Evolutionary conservation across 2,797 vertebrate species (phyloP), one percentile per base, ranked within the genome.

Genomic region (Manis pentadactyla): DNA sequence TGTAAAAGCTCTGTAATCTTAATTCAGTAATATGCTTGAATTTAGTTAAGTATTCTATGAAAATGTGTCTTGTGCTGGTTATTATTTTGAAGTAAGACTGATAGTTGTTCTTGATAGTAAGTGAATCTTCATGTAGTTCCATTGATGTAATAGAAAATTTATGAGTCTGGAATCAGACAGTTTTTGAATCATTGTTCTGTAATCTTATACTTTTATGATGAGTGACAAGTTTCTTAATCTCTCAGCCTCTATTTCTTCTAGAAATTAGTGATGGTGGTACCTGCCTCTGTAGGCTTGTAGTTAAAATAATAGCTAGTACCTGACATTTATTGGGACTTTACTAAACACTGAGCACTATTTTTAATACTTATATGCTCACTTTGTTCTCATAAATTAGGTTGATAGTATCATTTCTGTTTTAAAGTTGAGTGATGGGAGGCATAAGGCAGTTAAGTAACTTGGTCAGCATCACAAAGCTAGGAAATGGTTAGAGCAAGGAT

Each of bases 31-130:
- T 53, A 75, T 6, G 4, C 19, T 90, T 94, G 51, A 77, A 74
- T 91, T 93, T 66, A 85, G 21, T 85, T 87, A 66, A 59, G 27
- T 92, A 42, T 74, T 82, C 61, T 57, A 29, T 90, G 77, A 93
- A 95, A 96, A 96, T 88, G 17, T 53, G 51, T 79, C 42, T 82
- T 57, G 46, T 46, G n/a, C 23, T 95, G 55, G 74, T 87, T 75
- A 34, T 85, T 93, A 79, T 82, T 95, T 97, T 86, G 69, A 61
- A 68, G 42, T 96, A 94, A 90, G 53, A 79, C 34, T 18, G 11
- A 31, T 87, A 46, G 9, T 59, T 89, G 11, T n/a, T 87, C 59
- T 81, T 96, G 39, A 63, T 79, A 83, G 59, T 92, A 78, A 84
- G 83, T 93, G 55, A 59, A 78, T 94, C 39, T 84, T 71, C 63